A percentile compares a stretch with the other conserved stretches of the same genome.
Evolutionary conservation across 1,140 invertebrate species (phyloP).

Genomic region (Nasonia longicornis): DNA sequence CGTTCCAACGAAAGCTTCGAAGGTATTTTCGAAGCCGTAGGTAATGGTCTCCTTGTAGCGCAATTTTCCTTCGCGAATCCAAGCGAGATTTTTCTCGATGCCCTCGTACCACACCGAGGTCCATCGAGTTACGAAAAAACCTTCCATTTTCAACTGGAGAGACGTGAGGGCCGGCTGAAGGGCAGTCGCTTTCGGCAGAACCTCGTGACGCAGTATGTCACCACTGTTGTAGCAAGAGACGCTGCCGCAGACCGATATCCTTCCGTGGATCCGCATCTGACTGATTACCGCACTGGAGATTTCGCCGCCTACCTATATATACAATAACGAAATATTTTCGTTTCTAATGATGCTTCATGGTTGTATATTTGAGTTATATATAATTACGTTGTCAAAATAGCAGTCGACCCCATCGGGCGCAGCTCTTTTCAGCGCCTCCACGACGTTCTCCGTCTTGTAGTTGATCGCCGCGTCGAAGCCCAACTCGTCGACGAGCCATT

Average conservation of each 20-base stretch:
- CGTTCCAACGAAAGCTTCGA: slow-evolving; percentile 74
- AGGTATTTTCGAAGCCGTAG: slow-evolving; percentile 76
- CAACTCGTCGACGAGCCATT: slow-evolving; percentile 75
- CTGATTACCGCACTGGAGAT: slow-evolving; percentile 73
- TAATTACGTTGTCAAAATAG: slow-evolving; percentile 80
- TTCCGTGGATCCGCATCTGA: slow-evolving; percentile 74
- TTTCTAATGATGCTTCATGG: too few relatives aligned
- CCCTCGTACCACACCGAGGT: slow-evolving; percentile 69
- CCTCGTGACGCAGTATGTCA: not conserved
- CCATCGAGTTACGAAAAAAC: slow-evolving; percentile 72
- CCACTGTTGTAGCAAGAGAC: slow-evolving; percentile 72
- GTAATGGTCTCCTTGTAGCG: slow-evolving; percentile 73
- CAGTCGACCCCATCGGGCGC: slow-evolving; percentile 78
- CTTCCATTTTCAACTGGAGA: slow-evolving; percentile 73
- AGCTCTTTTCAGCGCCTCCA: slow-evolving; percentile 69
- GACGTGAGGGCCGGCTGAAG: slow-evolving; percentile 69
- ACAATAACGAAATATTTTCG: too few relatives aligned
- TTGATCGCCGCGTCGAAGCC: slow-evolving; percentile 80
- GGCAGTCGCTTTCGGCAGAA: slow-evolving; percentile 61
- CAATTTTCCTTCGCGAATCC: slow-evolving; percentile 72
- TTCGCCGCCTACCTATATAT: slow-evolving; percentile 74
- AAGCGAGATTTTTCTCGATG: slow-evolving; percentile 71
- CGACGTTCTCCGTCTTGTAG: slow-evolving; percentile 76
- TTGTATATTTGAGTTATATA: too few relatives aligned
- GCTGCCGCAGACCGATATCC: slow-evolving; percentile 76